phyloP scores from a whole-genome alignment of 1,140 invertebrate species.

The Scaptodrosophila lebanonensis region DNA sequence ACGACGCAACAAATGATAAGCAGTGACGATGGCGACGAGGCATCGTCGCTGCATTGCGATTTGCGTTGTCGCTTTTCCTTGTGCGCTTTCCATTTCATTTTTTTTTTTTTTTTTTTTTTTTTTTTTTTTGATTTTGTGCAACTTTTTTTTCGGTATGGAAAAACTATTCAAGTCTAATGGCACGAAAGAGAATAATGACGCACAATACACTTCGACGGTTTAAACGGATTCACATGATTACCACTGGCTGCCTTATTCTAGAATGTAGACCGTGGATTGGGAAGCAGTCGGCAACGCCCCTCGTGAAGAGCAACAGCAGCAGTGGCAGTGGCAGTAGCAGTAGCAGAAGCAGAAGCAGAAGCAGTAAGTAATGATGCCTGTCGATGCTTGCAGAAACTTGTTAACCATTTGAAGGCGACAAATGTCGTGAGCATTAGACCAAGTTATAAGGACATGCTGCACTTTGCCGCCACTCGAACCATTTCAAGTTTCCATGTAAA shows the following conservation, averaged over 20 bases:
- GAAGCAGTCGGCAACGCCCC: neutral
- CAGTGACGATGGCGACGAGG: constrained; percentile 24
- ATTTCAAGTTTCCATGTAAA: too few species aligned
- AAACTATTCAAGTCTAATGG: constrained; percentile 77
- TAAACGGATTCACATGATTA: constrained; percentile 74
- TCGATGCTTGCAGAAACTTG: constrained; percentile 67
- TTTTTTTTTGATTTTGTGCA: constrained; percentile 4
- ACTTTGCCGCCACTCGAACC: too few species aligned
- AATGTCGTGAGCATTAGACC: constrained; percentile 57
- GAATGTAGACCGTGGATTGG: neutral
- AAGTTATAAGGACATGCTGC: constrained; percentile 21
- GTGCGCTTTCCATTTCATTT: constrained; percentile 3
- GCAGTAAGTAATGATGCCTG: constrained; percentile 63
- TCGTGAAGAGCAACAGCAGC: too few species aligned
- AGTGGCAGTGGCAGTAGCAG: constrained; percentile 4
- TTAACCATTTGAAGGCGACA: constrained; percentile 68
- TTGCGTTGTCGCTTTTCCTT: constrained; percentile 36
- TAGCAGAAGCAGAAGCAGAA: too few species aligned
- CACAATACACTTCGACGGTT: constrained; percentile 72
- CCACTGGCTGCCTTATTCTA: constrained; percentile 15
- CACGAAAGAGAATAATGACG: constrained; percentile 76
- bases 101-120: constrained; percentile 4
- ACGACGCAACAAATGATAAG: constrained; percentile 41
- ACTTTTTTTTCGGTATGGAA: constrained; percentile 50
- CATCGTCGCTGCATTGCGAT: constrained; percentile 27